These are phyloP conservation scores for Pollimyrus isidori DNA, from an alignment of 2,113 vertebrate species.

Conservation along the genomic window DNA sequence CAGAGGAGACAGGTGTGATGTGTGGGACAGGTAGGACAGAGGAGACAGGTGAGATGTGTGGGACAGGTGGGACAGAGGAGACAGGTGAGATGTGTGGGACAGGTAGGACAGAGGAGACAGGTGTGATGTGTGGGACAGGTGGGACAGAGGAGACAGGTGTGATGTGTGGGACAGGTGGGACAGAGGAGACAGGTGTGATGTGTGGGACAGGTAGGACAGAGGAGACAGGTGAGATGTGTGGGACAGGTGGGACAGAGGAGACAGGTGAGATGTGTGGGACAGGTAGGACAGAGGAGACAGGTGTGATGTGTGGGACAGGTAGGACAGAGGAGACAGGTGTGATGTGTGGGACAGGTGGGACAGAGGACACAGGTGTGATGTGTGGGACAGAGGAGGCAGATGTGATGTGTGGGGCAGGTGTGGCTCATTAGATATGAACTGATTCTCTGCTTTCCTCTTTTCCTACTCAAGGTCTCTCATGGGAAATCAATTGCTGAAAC, in stretches of 20 bases:
- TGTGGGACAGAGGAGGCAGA: not conserved
- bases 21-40: no score
- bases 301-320: no score
- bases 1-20: no score
- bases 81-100: no score
- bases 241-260: no score
- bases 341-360: no score
- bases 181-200: not conserved
- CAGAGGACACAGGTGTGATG: not conserved
- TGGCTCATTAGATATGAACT: not conserved
- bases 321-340: not conserved
- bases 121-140: not conserved
- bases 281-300: no score
- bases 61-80: no score
- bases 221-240: not conserved
- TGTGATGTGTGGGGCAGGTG: not conserved
- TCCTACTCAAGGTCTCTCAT: slow-evolving; percentile 68
- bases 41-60: no score
- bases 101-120: not conserved
- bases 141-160: not conserved
- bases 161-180: not conserved
- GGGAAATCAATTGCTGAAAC: slow-evolving; percentile 77
- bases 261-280: no score
- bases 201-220: not conserved
- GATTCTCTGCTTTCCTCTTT: not conserved